These are phyloP conservation scores for Drosophila sulfurigaster DNA, from an alignment of 1,140 invertebrate genomes.

Conservation along the genomic window DNA sequence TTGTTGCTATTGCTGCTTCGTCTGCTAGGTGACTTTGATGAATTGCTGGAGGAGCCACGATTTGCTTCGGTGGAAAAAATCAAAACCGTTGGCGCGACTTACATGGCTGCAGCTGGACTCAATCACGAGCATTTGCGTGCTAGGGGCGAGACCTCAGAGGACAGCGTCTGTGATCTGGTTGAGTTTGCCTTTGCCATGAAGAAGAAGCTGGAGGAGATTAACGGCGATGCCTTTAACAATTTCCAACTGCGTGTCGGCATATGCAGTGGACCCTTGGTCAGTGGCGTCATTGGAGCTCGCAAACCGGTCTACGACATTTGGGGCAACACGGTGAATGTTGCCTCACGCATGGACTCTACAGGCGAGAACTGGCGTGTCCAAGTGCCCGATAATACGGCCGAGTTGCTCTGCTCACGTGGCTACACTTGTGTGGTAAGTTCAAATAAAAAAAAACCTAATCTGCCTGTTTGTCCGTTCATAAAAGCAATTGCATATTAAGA, in stretches of 20 bases:
- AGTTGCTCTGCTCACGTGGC: conserved; percentile 82
- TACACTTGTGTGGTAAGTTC: conserved; percentile 80
- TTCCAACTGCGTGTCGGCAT: conserved; percentile 98
- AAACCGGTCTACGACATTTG: conserved; percentile 99
- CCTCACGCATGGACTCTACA: conserved; percentile 96
- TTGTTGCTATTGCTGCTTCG: background rate
- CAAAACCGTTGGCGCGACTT: conserved; percentile 98
- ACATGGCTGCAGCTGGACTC: conserved; percentile 99
- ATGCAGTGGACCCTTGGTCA: conserved; percentile 96
- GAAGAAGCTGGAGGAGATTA: conserved; percentile 95
- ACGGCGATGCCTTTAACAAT: conserved; percentile 98
- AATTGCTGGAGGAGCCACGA: conserved; percentile 94
- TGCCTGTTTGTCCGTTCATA: too few relatives aligned
- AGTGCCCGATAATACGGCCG: conserved; percentile 93
- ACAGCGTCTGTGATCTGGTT: conserved; percentile 93
- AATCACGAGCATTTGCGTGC: conserved; percentile 90
- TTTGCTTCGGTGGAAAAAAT: conserved; percentile 99
- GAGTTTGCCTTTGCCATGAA: conserved; percentile 98
- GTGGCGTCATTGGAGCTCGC: conserved; percentile 98
- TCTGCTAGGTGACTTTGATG: conserved; percentile 91
- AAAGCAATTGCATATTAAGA: too few relatives aligned
- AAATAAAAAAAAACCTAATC: too few relatives aligned
- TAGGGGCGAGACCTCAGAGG: conserved; percentile 86
- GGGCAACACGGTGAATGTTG: conserved; percentile 98
- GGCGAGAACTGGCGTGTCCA: conserved; percentile 95